These are phyloP conservation scores for Penaeus monodon DNA, from an alignment of 2,888 invertebrate genomes.

Conservation along the genomic window DNA sequence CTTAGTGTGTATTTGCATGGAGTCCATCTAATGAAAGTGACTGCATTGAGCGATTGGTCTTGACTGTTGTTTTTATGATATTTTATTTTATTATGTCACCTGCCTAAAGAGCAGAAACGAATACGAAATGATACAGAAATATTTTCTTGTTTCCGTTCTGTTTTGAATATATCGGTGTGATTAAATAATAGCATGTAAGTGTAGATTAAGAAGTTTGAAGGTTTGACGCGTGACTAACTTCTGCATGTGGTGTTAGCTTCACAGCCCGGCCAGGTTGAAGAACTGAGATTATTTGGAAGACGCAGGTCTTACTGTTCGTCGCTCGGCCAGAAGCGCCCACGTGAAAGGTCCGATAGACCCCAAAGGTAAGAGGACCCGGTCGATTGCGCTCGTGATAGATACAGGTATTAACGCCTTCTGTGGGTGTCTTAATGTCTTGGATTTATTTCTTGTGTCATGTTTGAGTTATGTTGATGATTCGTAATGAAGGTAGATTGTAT, in stretches of 20 bases:
- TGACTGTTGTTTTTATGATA: too few relatives aligned
- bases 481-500: too few relatives aligned
- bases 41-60: too few relatives aligned
- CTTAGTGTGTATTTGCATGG: too few relatives aligned
- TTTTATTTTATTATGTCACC: too few relatives aligned
- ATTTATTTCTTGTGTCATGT: too few relatives aligned
- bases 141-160: neutral
- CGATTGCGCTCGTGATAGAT: neutral
- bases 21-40: too few relatives aligned
- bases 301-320: constrained; percentile 55
- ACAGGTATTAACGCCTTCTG: neutral
- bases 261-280: constrained; percentile 63
- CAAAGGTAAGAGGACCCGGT: constrained; percentile 54
- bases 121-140: too few relatives aligned
- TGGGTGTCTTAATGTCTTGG: too few relatives aligned
- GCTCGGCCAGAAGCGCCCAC: constrained; percentile 60
- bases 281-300: constrained; percentile 56
- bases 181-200: neutral
- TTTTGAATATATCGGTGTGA: constrained; percentile 11
- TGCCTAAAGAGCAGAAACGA: too few relatives aligned
- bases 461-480: too few relatives aligned
- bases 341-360: constrained; percentile 63
- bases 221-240: constrained; percentile 50
- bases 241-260: constrained; percentile 56
- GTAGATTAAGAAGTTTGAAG: constrained; percentile 17